These are phyloP conservation scores for Pollenia angustigena DNA, from an alignment of 2,888 invertebrate genomes.

Conservation along the genomic window DNA sequence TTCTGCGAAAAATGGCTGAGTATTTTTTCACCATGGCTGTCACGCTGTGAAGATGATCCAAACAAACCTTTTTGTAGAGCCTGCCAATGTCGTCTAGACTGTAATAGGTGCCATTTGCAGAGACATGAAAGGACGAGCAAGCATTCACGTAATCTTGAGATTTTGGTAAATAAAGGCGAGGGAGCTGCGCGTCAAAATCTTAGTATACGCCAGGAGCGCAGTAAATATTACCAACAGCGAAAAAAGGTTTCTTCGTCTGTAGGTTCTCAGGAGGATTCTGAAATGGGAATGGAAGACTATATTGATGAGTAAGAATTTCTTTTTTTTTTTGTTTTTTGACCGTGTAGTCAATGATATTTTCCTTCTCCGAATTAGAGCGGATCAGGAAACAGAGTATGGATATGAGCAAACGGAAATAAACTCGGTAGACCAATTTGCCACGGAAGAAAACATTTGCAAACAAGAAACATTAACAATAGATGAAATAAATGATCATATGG, in stretches of 20 bases:
- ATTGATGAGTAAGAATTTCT: slow-evolving; percentile 71
- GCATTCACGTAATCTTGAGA: slow-evolving; percentile 80
- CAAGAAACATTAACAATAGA: slow-evolving; percentile 69
- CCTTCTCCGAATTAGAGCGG: slow-evolving; percentile 55
- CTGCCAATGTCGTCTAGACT: slow-evolving; percentile 81
- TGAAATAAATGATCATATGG: slow-evolving; percentile 59
- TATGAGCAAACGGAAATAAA: slow-evolving; percentile 74
- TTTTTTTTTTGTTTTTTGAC: not conserved
- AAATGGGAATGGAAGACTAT: slow-evolving; percentile 74
- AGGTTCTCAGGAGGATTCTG: slow-evolving; percentile 74
- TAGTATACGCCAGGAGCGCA: slow-evolving; percentile 80
- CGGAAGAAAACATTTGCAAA: slow-evolving; percentile 73
- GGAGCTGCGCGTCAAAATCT: slow-evolving; percentile 79
- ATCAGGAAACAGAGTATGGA: slow-evolving; percentile 64
- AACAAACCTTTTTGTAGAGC: slow-evolving; percentile 82
- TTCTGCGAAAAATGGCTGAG: slow-evolving; percentile 82
- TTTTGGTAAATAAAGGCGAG: slow-evolving; percentile 79
- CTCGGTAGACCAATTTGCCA: slow-evolving; percentile 74
- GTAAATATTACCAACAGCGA: slow-evolving; percentile 80
- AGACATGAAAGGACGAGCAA: slow-evolving; percentile 82
- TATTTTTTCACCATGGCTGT: slow-evolving; percentile 81
- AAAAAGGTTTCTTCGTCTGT: slow-evolving; percentile 73
- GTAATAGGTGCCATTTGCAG: slow-evolving; percentile 82
- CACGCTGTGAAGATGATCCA: slow-evolving; percentile 78
- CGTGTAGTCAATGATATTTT: not conserved